Base-by-base conservation (phyloP, 2,888 invertebrate species). In the Clostera curtula region DNA sequence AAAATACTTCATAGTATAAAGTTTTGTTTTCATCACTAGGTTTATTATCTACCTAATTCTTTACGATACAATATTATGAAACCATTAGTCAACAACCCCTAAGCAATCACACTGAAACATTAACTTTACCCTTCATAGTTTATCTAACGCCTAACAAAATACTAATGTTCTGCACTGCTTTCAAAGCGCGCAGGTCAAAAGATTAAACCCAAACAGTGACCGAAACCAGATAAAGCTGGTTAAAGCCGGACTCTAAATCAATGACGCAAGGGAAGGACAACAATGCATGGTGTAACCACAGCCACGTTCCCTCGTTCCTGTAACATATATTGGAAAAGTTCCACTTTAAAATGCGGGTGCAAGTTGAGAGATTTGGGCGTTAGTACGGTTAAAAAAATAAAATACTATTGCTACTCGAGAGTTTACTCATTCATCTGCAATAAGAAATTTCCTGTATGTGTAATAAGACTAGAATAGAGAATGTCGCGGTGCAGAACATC, bases 321-420 rank as follows among this genome's bases (percentile, higher is more conserved):
- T 66, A 63, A 60, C 75, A 61, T 71, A 76, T 80, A 82, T 82
- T 82, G 76, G 77, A 77, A 79, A 80, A 82, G 69, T 80, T 80
- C 61, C 48, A 48, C 51, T 59, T 59, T 49, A 49, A 47, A 40
- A 31, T 37, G 31, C 12, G 45, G 58, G 53, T 20, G 3, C 24
- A 54, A 60, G 45, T 28, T n/a, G 30, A 52, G 51, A 31, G 11
- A 19, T 15, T 11, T 21, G 17, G 17, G 7, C 5, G 7, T 17
- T 6, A n/a, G 3, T 8, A 2, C 2, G 1, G 9, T 2, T 2
- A 8, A 6, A 8, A 6, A 5, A 2, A 5, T 10, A 5, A 1
- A 10, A 10, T 11, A 19, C 11, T 2, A 17, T 2, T 18, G 2
- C 3, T 8, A 19, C 10, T 11, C 19, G 19, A n/a, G n/a, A n/a